Percentiles rank a stretch among this genome's conserved stretches.
These are phyloP conservation scores for Macquaria australasica DNA, from an alignment of 2,113 vertebrate genomes.

Conservation along the genomic window DNA sequence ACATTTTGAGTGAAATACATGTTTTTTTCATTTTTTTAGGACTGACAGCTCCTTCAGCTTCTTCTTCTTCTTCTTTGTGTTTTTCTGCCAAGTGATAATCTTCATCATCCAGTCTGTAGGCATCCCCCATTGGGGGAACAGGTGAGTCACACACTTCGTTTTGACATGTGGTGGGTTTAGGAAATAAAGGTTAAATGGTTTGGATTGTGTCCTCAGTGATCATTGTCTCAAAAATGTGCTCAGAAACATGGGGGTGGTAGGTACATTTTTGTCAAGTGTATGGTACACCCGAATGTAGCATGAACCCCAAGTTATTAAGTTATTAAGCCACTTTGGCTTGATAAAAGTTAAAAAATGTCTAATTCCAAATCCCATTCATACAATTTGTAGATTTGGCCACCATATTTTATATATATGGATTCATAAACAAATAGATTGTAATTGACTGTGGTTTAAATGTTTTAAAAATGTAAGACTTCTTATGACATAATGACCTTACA, in stretches of 20 bases:
- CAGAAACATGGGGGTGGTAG: background rate
- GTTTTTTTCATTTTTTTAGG: conserved; percentile 77
- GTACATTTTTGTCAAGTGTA: too few species aligned
- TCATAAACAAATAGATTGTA: background rate
- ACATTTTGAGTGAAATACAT: background rate
- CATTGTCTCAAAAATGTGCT: background rate
- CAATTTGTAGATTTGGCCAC: background rate
- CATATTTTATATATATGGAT: background rate
- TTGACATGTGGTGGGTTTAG: background rate
- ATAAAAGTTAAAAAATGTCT: background rate
- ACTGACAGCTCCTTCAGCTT: conserved; percentile 98
- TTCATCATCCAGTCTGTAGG: conserved; percentile 93
- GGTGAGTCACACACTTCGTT: conserved; percentile 82
- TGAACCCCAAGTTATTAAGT: too few species aligned
- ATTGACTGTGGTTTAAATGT: background rate
- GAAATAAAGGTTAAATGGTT: background rate
- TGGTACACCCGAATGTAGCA: too few species aligned
- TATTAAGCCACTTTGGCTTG: too few species aligned
- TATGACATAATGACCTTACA: too few species aligned
- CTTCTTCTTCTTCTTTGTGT: conserved; percentile 97
- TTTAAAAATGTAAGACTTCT: too few species aligned
- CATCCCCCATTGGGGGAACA: conserved; percentile 93
- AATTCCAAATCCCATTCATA: background rate
- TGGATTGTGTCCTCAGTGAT: background rate
- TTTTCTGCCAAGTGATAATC: conserved; percentile 93